Evolutionary conservation across 2,113 vertebrate species (phyloP).

Genomic region (Puntigrus tetrazona): DNA sequence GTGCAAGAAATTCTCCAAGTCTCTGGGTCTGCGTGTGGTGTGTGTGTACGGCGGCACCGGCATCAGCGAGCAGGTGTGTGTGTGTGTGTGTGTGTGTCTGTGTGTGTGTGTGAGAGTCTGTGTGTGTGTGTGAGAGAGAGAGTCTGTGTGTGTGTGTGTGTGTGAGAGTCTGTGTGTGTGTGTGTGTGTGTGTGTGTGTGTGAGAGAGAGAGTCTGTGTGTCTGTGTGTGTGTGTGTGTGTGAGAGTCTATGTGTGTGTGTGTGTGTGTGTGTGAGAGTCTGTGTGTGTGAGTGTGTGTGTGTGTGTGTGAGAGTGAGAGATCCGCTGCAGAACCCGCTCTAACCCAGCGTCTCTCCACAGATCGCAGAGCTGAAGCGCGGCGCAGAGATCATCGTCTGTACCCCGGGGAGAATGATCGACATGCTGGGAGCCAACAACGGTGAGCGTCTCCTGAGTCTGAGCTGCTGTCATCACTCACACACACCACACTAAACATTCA

Average conservation of each 20-base stretch:
- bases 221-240: slow-evolving; percentile 89
- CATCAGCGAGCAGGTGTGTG: slow-evolving; percentile 94
- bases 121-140: no score
- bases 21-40: slow-evolving; percentile 90
- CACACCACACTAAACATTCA: no score
- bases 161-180: slow-evolving; percentile 83
- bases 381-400: slow-evolving; percentile 99
- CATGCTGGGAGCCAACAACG: slow-evolving; percentile 98
- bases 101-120: slow-evolving; percentile 77
- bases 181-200: slow-evolving; percentile 87
- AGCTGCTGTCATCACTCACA: not conserved
- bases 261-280: slow-evolving; percentile 80
- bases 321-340: not conserved
- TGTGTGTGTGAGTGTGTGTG: slow-evolving; percentile 97
- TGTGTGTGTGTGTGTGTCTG: slow-evolving; percentile 62
- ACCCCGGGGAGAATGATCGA: slow-evolving; percentile 99
- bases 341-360: slow-evolving; percentile 55
- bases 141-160: slow-evolving; percentile 91
- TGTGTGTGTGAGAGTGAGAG: no score
- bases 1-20: slow-evolving; percentile 98
- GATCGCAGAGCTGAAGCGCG: slow-evolving; percentile 99
- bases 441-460: slow-evolving; percentile 76
- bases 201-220: slow-evolving; percentile 86
- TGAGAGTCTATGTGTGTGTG: no score
- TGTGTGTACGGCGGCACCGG: slow-evolving; percentile 99